Base-by-base conservation (phyloP, 2,888 invertebrate species). In the Plebejus anna region DNA sequence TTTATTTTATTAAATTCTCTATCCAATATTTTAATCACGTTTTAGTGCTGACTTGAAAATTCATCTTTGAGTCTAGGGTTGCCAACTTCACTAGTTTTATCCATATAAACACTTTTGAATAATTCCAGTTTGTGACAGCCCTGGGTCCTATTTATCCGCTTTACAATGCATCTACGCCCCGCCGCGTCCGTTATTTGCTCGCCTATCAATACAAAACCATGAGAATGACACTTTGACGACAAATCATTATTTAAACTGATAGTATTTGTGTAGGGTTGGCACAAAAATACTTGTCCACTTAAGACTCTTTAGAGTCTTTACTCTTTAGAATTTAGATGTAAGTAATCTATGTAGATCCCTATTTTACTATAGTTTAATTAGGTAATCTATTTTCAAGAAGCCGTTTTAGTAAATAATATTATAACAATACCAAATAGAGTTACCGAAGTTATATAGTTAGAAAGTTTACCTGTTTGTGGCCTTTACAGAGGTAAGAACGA, bases 181-280 rank as follows among this genome's bases (percentile, higher is more conserved):
- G 76, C 59, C 28, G 47, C 71, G 47, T 28, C 47, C n/a, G n/a
- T 70, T 72, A 70, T 76, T 70, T 55, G 70, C 47, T 22, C 70
- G 70, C 59, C 57, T 61, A 72, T 76, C 76, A 61, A 76, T 76
- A 76, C 59, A 72, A 22, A 72, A 47, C 76, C 72, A 80, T 84
- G 83, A 82, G 83, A 85, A 84, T 83, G 84, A 82, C 82, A 83
- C 81, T 80, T 81, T 28, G 57, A 70, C 84, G 83, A 83, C 84
- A 82, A 83, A 83, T 82, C 81, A 81, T 82, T 83, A 81, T 81
- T 81, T 81, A 81, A 80, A 79, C 79, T 78, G 80, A 80, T 80
- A 80, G 16, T 66, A 32, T 66, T 36, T 66, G 66, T 66, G 66
- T 11, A 66, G 11, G 66, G 66, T 66, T 1, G 32, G 32, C 66